phyloP scores from a whole-genome alignment of 2,888 invertebrate species.

The Mimas tiliae region DNA sequence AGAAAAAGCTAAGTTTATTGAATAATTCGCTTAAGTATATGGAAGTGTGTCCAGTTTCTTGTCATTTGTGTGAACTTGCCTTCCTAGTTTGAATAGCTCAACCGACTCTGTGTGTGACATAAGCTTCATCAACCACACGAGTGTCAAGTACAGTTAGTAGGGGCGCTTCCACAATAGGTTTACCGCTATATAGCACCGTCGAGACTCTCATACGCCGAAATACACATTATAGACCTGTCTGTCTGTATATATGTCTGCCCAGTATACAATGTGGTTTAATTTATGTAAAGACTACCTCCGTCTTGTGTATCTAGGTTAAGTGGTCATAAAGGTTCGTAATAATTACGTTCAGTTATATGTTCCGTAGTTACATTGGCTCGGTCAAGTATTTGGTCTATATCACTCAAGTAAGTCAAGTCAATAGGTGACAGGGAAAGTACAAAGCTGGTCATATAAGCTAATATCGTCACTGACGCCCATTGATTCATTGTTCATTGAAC shows the following conservation, averaged over 20 bases:
- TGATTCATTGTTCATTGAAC: constrained; percentile 17
- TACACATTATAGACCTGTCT: not conserved
- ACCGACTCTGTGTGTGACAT: constrained; percentile 13
- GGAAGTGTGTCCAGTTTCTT: not conserved
- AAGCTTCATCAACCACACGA: not conserved
- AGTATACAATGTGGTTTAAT: not conserved
- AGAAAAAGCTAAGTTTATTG: not conserved
- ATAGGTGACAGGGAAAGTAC: not conserved
- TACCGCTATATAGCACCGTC: not conserved
- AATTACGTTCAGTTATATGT: not conserved
- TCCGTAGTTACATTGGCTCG: not conserved
- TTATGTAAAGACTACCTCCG: constrained; percentile 5
- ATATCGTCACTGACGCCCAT: constrained; percentile 1
- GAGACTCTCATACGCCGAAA: not conserved
- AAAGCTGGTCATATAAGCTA: not conserved
- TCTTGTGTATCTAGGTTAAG: constrained; percentile 11
- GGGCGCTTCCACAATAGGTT: not conserved
- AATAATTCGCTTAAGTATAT: not conserved
- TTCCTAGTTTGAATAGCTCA: constrained; percentile 7
- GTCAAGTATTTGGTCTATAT: not conserved
- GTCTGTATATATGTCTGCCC: not conserved
- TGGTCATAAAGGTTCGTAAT: constrained; percentile 5
- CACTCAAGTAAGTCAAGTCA: not conserved
- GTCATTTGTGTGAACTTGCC: constrained; percentile 3
- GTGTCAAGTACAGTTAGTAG: constrained; percentile 20